Base-by-base conservation (phyloP, 2,113 vertebrate species). In the Thalassoma bifasciatum region DNA sequence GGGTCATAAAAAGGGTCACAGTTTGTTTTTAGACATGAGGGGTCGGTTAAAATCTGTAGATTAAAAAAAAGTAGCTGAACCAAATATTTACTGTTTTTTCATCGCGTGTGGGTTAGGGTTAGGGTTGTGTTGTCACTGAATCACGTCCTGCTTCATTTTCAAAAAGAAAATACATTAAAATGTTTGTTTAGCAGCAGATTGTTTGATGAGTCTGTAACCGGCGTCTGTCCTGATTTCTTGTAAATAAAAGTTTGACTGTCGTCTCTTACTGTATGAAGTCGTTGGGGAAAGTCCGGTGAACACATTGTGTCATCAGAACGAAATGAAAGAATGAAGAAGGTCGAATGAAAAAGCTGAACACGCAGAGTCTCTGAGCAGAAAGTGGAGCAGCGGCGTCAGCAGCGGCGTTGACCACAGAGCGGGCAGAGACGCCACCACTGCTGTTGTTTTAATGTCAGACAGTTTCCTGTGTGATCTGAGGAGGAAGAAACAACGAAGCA, bases 391-490 rank as follows among this genome's bases (percentile, higher is more conserved):
- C n/a, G 0, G 24, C 30, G n/a, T n/a, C n/a, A 30, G 30, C 26
- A 1, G 6, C n/a, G 0, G 14, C 19, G 19, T 63, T 62, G 3
- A 30, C 47, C 40, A 1, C 59, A 54, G 5, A 40, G 30, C 14
- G 53, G 10, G 40, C 11, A 11, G 16, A 11, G 21, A 34, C 12
- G 23, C 19, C 16, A 5, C 6, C 44, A 34, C 10, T 0, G 8
- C 9, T 6, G 30, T 30, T 8, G 12, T n/a, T 14, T 11, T 10
- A 0, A 34, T 5, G 37, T 61, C 54, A n/a, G 7, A 53, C 53
- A 51, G n/a, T 66, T 80, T 86, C 84, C 84, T 86, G 57, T 51
- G 42, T 62, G 30, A 60, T 38, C 14, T 22, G 10, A 22, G 40
- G 9, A 47, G 26, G 57, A 37, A 49, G 19, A 38, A 53, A 61